phyloP scores from a whole-genome alignment of 2,888 invertebrate species.

The Philereme transversata region DNA sequence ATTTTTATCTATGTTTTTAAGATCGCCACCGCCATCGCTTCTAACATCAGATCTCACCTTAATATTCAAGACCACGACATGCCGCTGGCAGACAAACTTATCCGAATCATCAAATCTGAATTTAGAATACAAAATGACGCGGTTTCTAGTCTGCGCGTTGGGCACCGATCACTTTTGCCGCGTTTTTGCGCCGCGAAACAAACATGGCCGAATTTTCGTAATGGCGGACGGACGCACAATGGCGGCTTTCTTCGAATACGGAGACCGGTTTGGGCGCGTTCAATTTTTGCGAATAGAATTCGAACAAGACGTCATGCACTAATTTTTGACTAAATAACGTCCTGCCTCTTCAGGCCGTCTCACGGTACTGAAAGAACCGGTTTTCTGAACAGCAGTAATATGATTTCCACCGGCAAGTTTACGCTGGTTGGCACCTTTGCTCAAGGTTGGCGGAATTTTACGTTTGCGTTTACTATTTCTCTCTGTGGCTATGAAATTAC shows the following conservation, averaged over 20 bases:
- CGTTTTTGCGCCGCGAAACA: constrained; percentile 67
- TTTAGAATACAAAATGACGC: constrained; percentile 49
- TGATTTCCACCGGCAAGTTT: constrained; percentile 53
- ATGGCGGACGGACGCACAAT: constrained; percentile 67
- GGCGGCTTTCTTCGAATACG: constrained; percentile 63
- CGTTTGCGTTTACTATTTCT: constrained; percentile 58
- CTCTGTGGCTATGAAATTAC: constrained; percentile 49
- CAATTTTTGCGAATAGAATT: constrained; percentile 62
- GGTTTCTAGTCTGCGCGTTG: constrained; percentile 45
- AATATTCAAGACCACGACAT: constrained; percentile 39
- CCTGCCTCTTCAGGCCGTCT: constrained; percentile 67
- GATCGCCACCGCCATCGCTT: constrained; percentile 35
- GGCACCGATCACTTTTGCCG: constrained; percentile 62
- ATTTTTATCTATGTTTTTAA: background rate
- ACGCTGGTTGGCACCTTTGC: constrained; percentile 52
- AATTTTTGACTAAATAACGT: constrained; percentile 66
- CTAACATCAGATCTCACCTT: constrained; percentile 42
- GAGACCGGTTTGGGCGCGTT: constrained; percentile 65
- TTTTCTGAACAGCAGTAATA: constrained; percentile 61
- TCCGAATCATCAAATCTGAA: constrained; percentile 53
- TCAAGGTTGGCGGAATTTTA: constrained; percentile 61
- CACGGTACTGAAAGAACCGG: constrained; percentile 74
- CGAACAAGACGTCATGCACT: constrained; percentile 57
- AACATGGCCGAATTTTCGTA: constrained; percentile 78
- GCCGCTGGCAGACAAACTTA: constrained; percentile 42